Conservation (phyloP, 2,888 invertebrate species). For the Eupithecia insigniata region DNA sequence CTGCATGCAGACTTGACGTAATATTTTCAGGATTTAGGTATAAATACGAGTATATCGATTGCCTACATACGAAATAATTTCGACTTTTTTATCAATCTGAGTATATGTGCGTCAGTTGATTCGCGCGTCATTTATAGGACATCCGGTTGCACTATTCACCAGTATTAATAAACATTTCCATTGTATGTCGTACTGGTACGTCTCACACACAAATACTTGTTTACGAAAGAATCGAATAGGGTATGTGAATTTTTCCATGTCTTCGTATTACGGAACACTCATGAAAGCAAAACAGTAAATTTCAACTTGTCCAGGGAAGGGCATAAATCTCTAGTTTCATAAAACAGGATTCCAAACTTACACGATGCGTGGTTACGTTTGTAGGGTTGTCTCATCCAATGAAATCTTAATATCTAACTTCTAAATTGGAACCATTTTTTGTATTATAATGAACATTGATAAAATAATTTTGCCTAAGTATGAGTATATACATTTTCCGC, state of each 20-base stretch:
- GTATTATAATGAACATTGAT: not conserved
- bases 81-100: not conserved
- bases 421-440: not conserved
- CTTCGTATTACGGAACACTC: not conserved
- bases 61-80: not conserved
- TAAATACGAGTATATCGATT: not conserved
- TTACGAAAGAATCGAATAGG: not conserved
- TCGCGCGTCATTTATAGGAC: not conserved
- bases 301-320: not conserved
- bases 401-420: not conserved
- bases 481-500: not conserved
- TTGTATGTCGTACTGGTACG: not conserved
- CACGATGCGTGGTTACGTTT: not conserved
- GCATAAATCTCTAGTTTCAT: not conserved
- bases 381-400: not conserved
- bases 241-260: not conserved
- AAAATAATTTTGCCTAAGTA: not conserved
- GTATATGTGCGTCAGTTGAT: not conserved
- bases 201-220: not conserved
- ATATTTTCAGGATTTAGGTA: not conserved
- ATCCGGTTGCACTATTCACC: conserved; percentile 1
- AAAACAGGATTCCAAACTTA: not conserved
- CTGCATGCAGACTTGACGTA: not conserved
- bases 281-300: not conserved
- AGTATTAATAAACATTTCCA: conserved; percentile 8